A percentile compares a stretch with the other conserved stretches of the same genome.
These are phyloP conservation scores for Plotosus lineatus DNA, from an alignment of 2,113 vertebrate species.

Conservation along the genomic window DNA sequence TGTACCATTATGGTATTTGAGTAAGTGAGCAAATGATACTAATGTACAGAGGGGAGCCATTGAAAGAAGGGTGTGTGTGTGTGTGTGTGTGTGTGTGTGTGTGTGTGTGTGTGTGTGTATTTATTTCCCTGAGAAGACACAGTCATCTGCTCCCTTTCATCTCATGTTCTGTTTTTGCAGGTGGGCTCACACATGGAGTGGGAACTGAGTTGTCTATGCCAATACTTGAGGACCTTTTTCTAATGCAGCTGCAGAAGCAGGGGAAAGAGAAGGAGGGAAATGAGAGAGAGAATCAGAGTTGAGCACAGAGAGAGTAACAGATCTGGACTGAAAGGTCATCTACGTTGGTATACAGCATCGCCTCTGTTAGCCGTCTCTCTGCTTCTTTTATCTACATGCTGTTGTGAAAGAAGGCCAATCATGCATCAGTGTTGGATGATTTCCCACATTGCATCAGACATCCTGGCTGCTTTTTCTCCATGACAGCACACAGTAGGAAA, in stretches of 20 bases:
- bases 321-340: background rate
- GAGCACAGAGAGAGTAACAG: background rate
- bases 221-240: constrained; percentile 27
- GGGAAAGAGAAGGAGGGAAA: background rate
- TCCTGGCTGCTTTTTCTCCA: background rate
- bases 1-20: background rate
- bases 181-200: constrained; percentile 41
- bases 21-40: background rate
- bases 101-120: constrained; percentile 17
- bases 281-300: background rate
- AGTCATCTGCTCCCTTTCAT: constrained; percentile 50
- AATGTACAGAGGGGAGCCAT: background rate
- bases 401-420: constrained; percentile 29
- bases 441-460: constrained; percentile 37
- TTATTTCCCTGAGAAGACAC: constrained; percentile 32
- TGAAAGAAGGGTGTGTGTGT: constrained; percentile 19
- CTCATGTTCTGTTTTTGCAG: constrained; percentile 51
- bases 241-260: constrained; percentile 34
- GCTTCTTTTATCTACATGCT: background rate
- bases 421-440: constrained; percentile 21
- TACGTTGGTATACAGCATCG: background rate
- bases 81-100: constrained; percentile 2
- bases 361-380: background rate
- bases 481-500: background rate
- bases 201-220: constrained; percentile 9